phyloP scores from a whole-genome alignment of 2,113 vertebrate species.

The Sardina pilchardus region DNA sequence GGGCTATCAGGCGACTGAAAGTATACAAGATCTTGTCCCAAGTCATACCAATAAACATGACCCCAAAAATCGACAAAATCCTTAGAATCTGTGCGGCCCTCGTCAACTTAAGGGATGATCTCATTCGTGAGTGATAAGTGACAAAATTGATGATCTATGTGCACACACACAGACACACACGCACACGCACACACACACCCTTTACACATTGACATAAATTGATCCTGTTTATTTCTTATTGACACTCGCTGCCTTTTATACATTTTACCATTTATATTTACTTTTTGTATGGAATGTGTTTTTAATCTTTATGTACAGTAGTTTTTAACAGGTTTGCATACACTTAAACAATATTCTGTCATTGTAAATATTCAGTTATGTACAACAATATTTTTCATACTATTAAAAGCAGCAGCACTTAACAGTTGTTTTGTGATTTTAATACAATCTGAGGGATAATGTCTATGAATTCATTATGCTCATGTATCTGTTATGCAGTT shows the following conservation, averaged over 20 bases:
- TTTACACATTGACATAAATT: background rate
- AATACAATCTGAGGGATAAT: background rate
- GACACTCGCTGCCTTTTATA: background rate
- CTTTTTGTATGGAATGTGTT: too few species aligned
- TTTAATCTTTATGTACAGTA: too few species aligned
- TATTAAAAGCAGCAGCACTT: too few species aligned
- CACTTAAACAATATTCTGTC: too few species aligned
- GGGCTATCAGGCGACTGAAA: constrained; percentile 25
- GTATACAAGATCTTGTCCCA: constrained; percentile 38
- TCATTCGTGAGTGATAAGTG: constrained; percentile 27
- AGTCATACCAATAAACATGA: constrained; percentile 25
- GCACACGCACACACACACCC: too few species aligned
- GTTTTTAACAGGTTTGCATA: too few species aligned
- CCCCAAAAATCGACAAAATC: constrained; percentile 31
- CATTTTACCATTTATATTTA: too few species aligned
- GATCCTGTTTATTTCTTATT: background rate
- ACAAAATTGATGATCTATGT: background rate
- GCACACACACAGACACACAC: too few species aligned
- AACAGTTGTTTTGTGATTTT: too few species aligned
- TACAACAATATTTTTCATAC: too few species aligned
- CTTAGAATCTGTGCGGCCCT: constrained; percentile 30
- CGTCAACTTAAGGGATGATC: constrained; percentile 17
- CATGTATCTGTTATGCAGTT: background rate
- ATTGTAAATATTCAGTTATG: too few species aligned
- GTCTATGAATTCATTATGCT: background rate